Evolutionary conservation across 35 echinoderm and acorn worm genomes (phyloP).

Genomic region (Anneissia japonica): DNA sequence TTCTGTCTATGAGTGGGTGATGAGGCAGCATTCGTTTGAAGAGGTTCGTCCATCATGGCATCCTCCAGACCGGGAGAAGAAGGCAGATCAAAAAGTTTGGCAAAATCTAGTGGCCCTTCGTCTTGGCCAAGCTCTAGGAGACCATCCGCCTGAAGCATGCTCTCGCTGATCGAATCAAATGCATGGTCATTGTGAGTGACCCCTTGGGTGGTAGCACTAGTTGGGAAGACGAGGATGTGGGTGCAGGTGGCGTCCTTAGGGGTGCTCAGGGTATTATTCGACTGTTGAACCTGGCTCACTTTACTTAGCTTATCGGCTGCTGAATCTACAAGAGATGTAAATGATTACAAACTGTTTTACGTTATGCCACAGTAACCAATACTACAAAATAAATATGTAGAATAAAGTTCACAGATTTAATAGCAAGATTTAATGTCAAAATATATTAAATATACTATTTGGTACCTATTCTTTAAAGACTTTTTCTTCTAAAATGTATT

Average conservation of each 20-base stretch:
- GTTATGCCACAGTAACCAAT: too few relatives aligned
- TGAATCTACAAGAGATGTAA: slow-evolving; percentile 47
- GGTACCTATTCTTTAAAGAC: too few relatives aligned
- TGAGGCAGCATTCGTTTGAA: background rate
- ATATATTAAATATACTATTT: too few relatives aligned
- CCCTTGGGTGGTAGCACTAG: slow-evolving; percentile 89
- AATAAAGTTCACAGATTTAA: too few relatives aligned
- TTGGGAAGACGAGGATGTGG: slow-evolving; percentile 98
- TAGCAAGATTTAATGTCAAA: too few relatives aligned
- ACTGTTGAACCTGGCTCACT: slow-evolving; percentile 76
- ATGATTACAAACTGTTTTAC: too few relatives aligned
- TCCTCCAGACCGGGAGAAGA: background rate
- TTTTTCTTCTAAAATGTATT: too few relatives aligned
- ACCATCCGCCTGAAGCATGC: background rate
- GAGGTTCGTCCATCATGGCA: background rate
- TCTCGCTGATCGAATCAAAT: slow-evolving; percentile 21
- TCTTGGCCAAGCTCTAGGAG: background rate
- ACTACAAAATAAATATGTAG: too few relatives aligned
- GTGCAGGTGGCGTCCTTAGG: slow-evolving; percentile 97
- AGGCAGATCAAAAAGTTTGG: background rate
- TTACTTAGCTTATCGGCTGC: slow-evolving; percentile 91
- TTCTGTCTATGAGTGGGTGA: background rate
- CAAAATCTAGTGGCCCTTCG: background rate
- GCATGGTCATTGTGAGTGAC: slow-evolving; percentile 20
- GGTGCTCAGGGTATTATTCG: slow-evolving; percentile 76